Percentiles rank a stretch among this genome's conserved stretches.
These are phyloP conservation scores for Drosophila greeni DNA, from an alignment of 2,888 invertebrate genomes.

Conservation along the genomic window DNA sequence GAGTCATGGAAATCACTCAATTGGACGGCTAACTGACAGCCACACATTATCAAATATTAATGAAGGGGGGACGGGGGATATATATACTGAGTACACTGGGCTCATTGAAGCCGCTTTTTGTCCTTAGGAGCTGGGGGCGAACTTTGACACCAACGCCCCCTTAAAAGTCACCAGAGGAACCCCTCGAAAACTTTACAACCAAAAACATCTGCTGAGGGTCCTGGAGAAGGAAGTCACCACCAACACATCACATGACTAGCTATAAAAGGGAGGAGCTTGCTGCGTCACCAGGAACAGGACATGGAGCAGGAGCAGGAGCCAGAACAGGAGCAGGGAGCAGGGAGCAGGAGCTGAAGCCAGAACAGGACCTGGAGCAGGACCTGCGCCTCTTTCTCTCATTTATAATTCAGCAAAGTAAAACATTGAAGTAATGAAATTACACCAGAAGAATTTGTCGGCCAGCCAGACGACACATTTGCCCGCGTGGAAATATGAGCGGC, in stretches of 20 bases:
- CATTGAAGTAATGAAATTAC: constrained; percentile 73
- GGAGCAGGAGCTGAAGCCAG: constrained; percentile 31
- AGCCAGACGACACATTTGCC: constrained; percentile 28
- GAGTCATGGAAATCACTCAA: constrained; percentile 64
- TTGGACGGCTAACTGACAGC: constrained; percentile 69
- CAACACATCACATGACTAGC: constrained; percentile 57
- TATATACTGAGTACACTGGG: constrained; percentile 20
- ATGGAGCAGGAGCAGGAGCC: constrained; percentile 33
- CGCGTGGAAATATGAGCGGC: constrained; percentile 53
- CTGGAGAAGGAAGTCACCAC: constrained; percentile 6
- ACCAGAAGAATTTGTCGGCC: constrained; percentile 64
- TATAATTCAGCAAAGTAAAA: constrained; percentile 72
- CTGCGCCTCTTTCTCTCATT: constrained; percentile 59
- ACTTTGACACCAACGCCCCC: constrained; percentile 67
- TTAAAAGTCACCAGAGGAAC: constrained; percentile 40
- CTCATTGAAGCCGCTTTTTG: constrained; percentile 68
- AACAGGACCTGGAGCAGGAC: constrained; percentile 28
- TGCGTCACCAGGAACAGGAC: no score
- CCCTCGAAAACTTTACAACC: constrained; percentile 39
- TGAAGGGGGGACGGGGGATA: constrained; percentile 10
- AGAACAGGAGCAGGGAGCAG: no score
- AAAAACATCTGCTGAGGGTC: constrained; percentile 55
- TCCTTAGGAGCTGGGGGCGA: constrained; percentile 30
- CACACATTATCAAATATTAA: constrained; percentile 71
- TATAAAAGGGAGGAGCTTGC: constrained; percentile 45